Percentiles rank a stretch among this genome's conserved stretches.
Evolutionary conservation across 2,113 vertebrate species (phyloP).

Genomic region (Numida meleagris): DNA sequence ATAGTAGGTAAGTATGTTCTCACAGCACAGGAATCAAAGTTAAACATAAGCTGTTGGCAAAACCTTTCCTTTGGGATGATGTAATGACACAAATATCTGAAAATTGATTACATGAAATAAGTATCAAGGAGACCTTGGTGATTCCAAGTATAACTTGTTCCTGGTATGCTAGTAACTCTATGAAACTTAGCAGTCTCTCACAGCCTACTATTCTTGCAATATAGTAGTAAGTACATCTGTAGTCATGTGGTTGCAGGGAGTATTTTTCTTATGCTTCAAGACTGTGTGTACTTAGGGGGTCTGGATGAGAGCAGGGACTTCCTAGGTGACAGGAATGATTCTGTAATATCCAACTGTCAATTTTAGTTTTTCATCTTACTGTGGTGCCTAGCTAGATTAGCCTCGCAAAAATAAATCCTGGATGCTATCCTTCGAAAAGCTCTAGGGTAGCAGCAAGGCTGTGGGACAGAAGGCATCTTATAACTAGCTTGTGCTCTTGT

Average conservation of each 20-base stretch:
- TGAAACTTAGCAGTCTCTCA: not conserved
- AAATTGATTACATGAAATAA: not conserved
- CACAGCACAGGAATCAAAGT: not conserved
- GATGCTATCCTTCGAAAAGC: not conserved
- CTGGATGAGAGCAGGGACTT: not conserved
- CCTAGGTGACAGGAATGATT: not conserved
- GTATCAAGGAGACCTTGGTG: not conserved
- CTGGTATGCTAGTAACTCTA: not conserved
- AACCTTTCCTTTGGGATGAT: not conserved
- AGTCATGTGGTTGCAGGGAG: not conserved
- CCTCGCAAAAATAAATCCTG: not conserved
- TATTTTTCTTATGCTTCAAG: not conserved
- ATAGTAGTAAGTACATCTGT: fast-evolving
- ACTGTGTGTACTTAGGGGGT: not conserved
- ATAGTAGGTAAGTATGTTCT: constrained; percentile 83
- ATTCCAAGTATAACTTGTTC: not conserved
- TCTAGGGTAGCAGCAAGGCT: not conserved
- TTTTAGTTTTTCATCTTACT: not conserved
- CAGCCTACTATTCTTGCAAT: fast-evolving
- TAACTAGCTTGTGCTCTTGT: not conserved
- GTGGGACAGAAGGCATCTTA: fast-evolving
- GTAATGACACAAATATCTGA: not conserved
- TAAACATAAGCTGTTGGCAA: not conserved
- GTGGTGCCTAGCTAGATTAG: not conserved
- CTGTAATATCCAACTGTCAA: not conserved